phyloP scores from a whole-genome alignment of 2,888 invertebrate genomes.

The Lacanobia oleracea region DNA sequence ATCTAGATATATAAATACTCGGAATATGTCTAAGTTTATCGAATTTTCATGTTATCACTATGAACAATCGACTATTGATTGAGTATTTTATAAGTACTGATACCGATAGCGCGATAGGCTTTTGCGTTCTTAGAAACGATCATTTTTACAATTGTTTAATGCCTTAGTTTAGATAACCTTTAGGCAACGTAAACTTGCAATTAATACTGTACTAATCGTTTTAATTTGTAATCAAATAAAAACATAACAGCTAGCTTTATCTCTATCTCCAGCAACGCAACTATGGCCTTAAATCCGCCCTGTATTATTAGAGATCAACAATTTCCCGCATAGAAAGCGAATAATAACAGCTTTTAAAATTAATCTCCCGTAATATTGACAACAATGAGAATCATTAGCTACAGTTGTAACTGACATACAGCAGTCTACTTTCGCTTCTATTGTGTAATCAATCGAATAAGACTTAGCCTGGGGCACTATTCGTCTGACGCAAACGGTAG shows the following conservation, averaged over 20 bases:
- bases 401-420: constrained; percentile 31
- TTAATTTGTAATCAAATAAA: constrained; percentile 6
- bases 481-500: constrained; percentile 45
- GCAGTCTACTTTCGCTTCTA: constrained; percentile 53
- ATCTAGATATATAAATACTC: background rate
- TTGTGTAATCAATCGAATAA: constrained; percentile 57
- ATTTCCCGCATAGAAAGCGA: constrained; percentile 22
- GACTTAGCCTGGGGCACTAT: constrained; percentile 34
- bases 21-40: background rate
- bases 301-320: constrained; percentile 26
- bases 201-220: constrained; percentile 23
- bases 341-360: constrained; percentile 30
- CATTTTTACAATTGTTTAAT: constrained; percentile 34
- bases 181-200: constrained; percentile 27
- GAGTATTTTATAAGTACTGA: constrained; percentile 51
- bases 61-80: constrained; percentile 51
- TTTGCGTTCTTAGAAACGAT: constrained; percentile 42
- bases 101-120: constrained; percentile 39
- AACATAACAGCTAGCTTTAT: constrained; percentile 1
- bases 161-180: constrained; percentile 40
- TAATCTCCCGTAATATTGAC: constrained; percentile 30
- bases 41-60: constrained; percentile 41
- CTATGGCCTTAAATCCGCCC: background rate
- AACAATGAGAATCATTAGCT: constrained; percentile 39
- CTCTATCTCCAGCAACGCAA: background rate